Percentiles rank a stretch among this genome's conserved stretches.
phyloP scores from a whole-genome alignment of 2,113 vertebrate genomes.

The Clinocottus analis region DNA sequence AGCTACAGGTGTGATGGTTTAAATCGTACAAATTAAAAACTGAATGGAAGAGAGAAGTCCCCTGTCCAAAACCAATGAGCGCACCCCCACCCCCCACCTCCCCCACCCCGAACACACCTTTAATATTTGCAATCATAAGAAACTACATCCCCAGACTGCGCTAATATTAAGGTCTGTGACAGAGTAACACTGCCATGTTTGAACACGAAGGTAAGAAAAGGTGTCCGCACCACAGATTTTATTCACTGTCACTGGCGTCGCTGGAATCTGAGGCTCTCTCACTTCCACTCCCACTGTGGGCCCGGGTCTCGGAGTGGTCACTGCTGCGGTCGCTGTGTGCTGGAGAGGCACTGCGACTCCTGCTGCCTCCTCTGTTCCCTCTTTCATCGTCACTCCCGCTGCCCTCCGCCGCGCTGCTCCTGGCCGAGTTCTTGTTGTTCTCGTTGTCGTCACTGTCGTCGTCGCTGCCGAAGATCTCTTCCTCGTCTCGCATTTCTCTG shows the following conservation, averaged over 20 bases:
- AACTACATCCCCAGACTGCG: conserved; percentile 5
- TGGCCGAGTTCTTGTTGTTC: conserved; percentile 70
- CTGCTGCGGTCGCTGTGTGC: conserved; percentile 87
- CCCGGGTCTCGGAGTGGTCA: conserved; percentile 83
- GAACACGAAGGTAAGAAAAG: conserved; percentile 8
- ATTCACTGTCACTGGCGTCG: conserved; percentile 90
- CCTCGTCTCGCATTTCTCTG: conserved; percentile 89
- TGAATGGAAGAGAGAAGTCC: conserved; percentile 1
- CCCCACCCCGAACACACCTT: too few species aligned
- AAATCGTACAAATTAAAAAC: conserved; percentile 67
- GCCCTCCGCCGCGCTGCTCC: conserved; percentile 80
- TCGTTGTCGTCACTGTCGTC: conserved; percentile 83
- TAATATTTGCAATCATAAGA: conserved; percentile 13
- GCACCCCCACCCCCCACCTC: too few species aligned
- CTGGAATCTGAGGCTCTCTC: conserved; percentile 88
- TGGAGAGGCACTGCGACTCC: conserved; percentile 85
- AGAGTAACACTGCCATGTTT: neutral
- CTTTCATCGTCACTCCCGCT: conserved; percentile 79
- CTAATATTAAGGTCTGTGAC: neutral
- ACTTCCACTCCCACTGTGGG: conserved; percentile 83
- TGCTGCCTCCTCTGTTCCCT: conserved; percentile 74
- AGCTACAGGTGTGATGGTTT: conserved; percentile 7
- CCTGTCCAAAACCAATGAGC: conserved; percentile 26
- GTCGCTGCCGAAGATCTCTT: conserved; percentile 94
- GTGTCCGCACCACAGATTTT: conserved; percentile 30